These are phyloP conservation scores for Tigriopus californicus DNA, from an alignment of 2,888 invertebrate genomes.

Conservation along the genomic window DNA sequence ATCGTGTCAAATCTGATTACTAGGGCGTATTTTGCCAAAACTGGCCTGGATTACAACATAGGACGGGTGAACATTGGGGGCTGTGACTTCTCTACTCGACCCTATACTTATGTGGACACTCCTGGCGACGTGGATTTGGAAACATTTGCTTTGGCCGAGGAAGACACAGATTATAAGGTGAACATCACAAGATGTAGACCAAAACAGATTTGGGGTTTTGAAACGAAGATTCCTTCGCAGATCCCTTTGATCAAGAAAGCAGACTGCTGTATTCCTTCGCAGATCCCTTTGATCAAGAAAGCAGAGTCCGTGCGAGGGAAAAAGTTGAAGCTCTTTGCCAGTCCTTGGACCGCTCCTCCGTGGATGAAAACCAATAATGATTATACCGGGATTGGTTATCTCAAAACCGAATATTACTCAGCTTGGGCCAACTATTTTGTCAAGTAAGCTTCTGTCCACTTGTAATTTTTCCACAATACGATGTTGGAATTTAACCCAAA, in stretches of 20 bases:
- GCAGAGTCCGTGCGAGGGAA: conserved; percentile 6
- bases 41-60: conserved; percentile 57
- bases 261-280: background rate
- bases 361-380: conserved; percentile 37
- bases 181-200: too few species aligned
- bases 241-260: conserved; percentile 18
- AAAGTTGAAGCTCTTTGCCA: conserved; percentile 30
- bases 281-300: conserved; percentile 18
- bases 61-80: conserved; percentile 67
- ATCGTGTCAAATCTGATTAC: too few species aligned
- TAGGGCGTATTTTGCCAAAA: conserved; percentile 38
- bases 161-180: conserved; percentile 51
- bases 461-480: too few species aligned
- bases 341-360: conserved; percentile 36
- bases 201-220: too few species aligned
- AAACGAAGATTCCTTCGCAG: conserved; percentile 6
- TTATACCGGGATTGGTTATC: conserved; percentile 26
- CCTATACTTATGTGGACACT: conserved; percentile 45
- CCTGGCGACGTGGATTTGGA: conserved; percentile 32
- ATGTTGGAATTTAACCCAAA: too few species aligned
- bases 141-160: conserved; percentile 43
- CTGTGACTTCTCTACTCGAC: conserved; percentile 54
- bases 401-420: conserved; percentile 27
- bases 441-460: too few species aligned
- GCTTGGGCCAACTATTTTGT: conserved; percentile 33